phyloP scores from a whole-genome alignment of 1,140 invertebrate genomes.

The Lepidurus arcticus region DNA sequence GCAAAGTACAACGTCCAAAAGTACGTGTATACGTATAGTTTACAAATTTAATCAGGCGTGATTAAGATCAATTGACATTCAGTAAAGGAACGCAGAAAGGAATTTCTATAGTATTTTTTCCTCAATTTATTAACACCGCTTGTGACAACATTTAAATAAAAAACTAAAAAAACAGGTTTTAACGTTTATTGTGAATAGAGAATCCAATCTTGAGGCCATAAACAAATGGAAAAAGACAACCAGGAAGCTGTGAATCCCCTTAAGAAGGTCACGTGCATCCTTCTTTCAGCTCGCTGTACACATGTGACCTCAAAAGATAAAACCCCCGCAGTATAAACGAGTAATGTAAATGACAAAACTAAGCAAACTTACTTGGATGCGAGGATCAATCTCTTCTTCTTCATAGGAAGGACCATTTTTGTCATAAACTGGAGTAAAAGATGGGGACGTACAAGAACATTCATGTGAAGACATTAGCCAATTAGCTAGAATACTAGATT shows the following conservation, averaged over 20 bases:
- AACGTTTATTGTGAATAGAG: no score
- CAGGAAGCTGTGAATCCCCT: not conserved
- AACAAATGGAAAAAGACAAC: not conserved
- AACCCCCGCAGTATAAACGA: not conserved
- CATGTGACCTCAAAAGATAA: not conserved
- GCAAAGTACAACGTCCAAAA: no score
- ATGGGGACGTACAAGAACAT: not conserved
- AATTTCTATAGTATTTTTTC: no score
- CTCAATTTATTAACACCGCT: no score
- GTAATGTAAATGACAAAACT: not conserved
- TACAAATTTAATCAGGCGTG: no score
- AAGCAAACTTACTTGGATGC: slow-evolving; percentile 36
- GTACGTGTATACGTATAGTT: no score
- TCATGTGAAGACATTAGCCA: slow-evolving; percentile 9
- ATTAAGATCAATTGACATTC: no score
- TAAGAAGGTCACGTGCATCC: not conserved
- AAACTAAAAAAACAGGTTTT: no score
- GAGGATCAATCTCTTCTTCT: slow-evolving; percentile 37
- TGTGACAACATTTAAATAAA: no score
- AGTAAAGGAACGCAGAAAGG: no score
- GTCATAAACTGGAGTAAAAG: not conserved
- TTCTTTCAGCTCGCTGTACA: not conserved
- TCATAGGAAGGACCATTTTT: not conserved
- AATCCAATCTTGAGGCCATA: no score
- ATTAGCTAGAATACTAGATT: not conserved